Evolutionary conservation across 2,888 invertebrate genomes (phyloP).

Genomic region (Willowsia nigromaculata): DNA sequence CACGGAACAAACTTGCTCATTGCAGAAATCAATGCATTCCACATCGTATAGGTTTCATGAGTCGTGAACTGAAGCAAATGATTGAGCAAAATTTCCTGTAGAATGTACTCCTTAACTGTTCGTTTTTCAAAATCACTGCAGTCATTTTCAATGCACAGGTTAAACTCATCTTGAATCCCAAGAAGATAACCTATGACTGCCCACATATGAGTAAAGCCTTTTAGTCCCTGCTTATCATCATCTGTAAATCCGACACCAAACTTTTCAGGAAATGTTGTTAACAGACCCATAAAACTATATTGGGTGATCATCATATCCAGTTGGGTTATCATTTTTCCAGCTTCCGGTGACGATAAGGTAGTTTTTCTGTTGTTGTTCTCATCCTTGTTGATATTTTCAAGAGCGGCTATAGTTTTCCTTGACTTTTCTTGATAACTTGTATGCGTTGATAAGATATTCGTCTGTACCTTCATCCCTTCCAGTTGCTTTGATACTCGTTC

Average conservation of each 20-base stretch:
- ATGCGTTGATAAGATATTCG: neutral
- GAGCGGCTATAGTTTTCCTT: neutral
- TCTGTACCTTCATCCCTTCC: neutral
- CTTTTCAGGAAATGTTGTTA: slow-evolving; percentile 83
- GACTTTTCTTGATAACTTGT: neutral
- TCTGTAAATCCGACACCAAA: slow-evolving; percentile 70
- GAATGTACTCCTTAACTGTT: slow-evolving; percentile 30
- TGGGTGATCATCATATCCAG: slow-evolving; percentile 92
- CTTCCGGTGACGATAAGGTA: neutral
- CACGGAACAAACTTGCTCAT: slow-evolving; percentile 73
- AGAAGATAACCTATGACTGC: slow-evolving; percentile 75
- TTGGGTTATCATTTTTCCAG: slow-evolving; percentile 82
- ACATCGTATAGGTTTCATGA: slow-evolving; percentile 69
- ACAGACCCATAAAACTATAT: slow-evolving; percentile 91
- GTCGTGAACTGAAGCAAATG: too few relatives aligned
- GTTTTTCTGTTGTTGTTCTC: neutral
- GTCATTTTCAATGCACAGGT: slow-evolving; percentile 69
- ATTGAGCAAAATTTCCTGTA: slow-evolving; percentile 70
- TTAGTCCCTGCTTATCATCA: slow-evolving; percentile 42
- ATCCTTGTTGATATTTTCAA: neutral
- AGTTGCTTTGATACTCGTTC: slow-evolving; percentile 53
- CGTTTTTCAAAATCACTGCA: too few relatives aligned
- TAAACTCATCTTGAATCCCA: slow-evolving; percentile 75
- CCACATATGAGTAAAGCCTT: slow-evolving; percentile 77
- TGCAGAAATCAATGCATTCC: slow-evolving; percentile 70